A percentile compares a stretch with the other conserved stretches of the same genome.
phyloP scores from a whole-genome alignment of 2,113 vertebrate species.

The Osmerus mordax region DNA sequence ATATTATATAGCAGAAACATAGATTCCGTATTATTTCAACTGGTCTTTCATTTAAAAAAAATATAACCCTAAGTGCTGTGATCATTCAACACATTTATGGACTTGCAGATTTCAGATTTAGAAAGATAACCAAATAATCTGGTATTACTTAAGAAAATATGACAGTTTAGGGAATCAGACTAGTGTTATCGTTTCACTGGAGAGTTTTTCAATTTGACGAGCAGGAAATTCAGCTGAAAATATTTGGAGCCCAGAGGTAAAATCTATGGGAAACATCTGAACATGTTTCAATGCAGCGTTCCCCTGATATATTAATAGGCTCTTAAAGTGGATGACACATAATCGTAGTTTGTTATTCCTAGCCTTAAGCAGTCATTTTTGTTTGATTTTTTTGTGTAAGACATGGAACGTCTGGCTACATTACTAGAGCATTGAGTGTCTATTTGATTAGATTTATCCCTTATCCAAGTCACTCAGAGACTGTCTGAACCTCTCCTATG shows the following conservation, averaged over 20 bases:
- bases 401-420: constrained; percentile 2
- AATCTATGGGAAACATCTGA: not conserved
- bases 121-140: not conserved
- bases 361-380: constrained; percentile 13
- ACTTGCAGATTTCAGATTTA: not conserved
- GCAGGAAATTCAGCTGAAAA: not conserved
- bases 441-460: constrained; percentile 18
- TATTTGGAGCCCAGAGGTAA: not conserved
- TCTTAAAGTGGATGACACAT: constrained; percentile 19
- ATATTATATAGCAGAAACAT: not conserved
- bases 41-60: not conserved
- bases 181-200: not conserved
- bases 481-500: constrained; percentile 3
- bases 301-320: constrained; percentile 11
- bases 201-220: not conserved
- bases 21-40: not conserved
- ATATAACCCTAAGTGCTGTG: not conserved
- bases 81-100: not conserved
- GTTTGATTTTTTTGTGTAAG: constrained; percentile 13
- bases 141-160: not conserved
- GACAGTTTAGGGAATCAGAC: not conserved
- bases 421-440: constrained; percentile 16
- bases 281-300: not conserved
- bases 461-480: constrained; percentile 5
- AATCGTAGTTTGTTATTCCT: constrained; percentile 11